Evolutionary conservation across 2,888 invertebrate genomes (phyloP), one percentile per base, ranked within the genome.

Genomic region (Caprella mutica): DNA sequence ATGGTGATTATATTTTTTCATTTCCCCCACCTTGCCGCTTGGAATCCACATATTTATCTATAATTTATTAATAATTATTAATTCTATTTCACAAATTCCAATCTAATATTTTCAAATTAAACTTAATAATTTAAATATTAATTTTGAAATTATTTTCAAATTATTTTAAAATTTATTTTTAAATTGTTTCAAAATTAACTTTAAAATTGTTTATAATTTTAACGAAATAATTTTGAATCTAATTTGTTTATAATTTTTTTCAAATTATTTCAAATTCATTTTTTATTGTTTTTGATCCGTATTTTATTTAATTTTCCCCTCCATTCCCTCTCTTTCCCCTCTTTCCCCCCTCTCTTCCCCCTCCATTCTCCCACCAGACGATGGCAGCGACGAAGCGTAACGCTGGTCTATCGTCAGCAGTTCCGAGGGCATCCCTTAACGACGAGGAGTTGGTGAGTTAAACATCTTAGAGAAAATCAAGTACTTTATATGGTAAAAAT

Each of bases 371-470:
- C 54, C 43, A 19, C 62, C 76, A 98, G 97, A 98, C 97, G 64
- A 98, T 98, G 96, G 96, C 94, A 66, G 96, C 93, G 35, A 93
- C 94, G 64, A 94, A 98, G 75, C 81, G 97, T 70, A 96, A 94
- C 75, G 92, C 94, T 62, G 96, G 94, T 66, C 80, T 98, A 69
- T 93, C 96, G 57, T 96, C 96, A 50, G 94, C 96, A 30, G 91
- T 94, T 26, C 96, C 96, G 53, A 79, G 96, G 68, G 93, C 97
- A 43, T 97, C 97, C 0, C 79, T 98, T 55, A 97, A 97, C 72
- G 97, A 98, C 75, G 97, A 98, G 76, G 98, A 98, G 78, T 75
- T 98, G 86, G 98, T 98, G 80, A 82, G 87, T 77, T 17, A n/a
- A 21, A 24, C 24, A 26, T 14, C 51, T 23, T 17, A 27, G 21